Evolutionary conservation across 2,113 vertebrate species (phyloP).

Genomic region (Labrus mixtus): DNA sequence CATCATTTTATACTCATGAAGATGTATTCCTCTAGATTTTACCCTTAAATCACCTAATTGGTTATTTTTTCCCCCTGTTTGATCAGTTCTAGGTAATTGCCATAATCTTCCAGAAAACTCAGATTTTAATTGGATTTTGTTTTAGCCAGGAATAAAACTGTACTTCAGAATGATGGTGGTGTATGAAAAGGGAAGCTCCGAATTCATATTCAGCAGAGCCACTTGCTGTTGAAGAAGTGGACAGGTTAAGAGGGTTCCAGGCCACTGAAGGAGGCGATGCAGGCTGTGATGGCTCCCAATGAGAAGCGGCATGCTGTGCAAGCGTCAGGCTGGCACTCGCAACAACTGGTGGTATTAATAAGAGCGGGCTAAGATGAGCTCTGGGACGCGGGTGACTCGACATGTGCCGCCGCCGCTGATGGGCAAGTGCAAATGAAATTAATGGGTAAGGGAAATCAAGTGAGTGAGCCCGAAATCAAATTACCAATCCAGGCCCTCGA

Average conservation of each 20-base stretch:
- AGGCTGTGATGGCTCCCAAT: constrained; percentile 54
- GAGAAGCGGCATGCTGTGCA: constrained; percentile 53
- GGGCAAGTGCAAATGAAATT: constrained; percentile 86
- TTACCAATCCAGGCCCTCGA: constrained; percentile 82
- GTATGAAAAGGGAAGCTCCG: not conserved
- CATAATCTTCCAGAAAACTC: not conserved
- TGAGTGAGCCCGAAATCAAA: constrained; percentile 85
- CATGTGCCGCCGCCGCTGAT: constrained; percentile 81
- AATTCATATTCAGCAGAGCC: constrained; percentile 51
- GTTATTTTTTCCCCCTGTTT: constrained; percentile 14
- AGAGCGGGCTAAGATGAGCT: constrained; percentile 82
- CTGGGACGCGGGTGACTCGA: constrained; percentile 81
- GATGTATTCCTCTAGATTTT: constrained; percentile 48
- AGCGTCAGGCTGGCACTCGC: constrained; percentile 70
- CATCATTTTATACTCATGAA: constrained; percentile 47
- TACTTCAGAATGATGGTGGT: constrained; percentile 15
- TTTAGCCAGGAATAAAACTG: constrained; percentile 4
- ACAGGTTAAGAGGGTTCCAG: constrained; percentile 71
- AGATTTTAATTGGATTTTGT: constrained; percentile 5
- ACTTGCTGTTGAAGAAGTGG: constrained; percentile 55
- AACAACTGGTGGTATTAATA: constrained; percentile 79
- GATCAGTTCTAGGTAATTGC: constrained; percentile 18
- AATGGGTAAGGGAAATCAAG: constrained; percentile 87
- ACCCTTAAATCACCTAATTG: constrained; percentile 34
- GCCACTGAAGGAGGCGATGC: constrained; percentile 68